Evolutionary conservation across 2,888 invertebrate genomes (phyloP), one percentile per base, ranked within the genome.

Genomic region (Spodoptera exigua): DNA sequence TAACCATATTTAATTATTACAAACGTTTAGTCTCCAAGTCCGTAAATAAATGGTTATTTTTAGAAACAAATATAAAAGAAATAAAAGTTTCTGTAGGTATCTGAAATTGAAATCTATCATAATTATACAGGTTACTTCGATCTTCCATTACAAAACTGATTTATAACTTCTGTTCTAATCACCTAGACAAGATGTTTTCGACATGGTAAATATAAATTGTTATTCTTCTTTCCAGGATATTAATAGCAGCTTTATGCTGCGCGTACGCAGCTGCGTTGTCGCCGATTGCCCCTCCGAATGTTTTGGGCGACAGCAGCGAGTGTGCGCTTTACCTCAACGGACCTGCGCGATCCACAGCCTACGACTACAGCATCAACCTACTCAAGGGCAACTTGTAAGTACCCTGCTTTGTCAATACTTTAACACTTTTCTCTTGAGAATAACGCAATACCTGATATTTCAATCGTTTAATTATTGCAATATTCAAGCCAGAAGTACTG

Each of bases 331-430:
- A 97, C 78, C 92, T 98, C 68, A 95, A 96, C 68, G 97, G 97
- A 11, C 97, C 97, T 0, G 97, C 97, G 57, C 95, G 97, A 79
- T 96, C 97, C 71, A 97, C 97, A 59, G 95, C 96, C 13, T 98
- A 97, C 82, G 98, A 98, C 90, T 98, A 98, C 89, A 97, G 97
- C 82, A 95, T 97, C 79, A 98, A 98, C 92, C 94, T 98, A 64
- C 95, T 98, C 47, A 95, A 97, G 79, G 97, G 97, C 72, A 95
- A 96, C 78, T 95, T 96, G 97, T 98, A 93, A 97, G 97, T 97
- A 89, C 32, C 41, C 14, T 12, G 16, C 4, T 44, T 40, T 35
- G 32, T 44, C 48, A 61, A 56, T 10, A 52, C 13, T 9, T 52
- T 41, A 21, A 56, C 5, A 57, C 39, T 21, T 43, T 47, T 43